Evolutionary conservation across 2,113 vertebrate genomes (phyloP).

Genomic region (Silurus asotus): DNA sequence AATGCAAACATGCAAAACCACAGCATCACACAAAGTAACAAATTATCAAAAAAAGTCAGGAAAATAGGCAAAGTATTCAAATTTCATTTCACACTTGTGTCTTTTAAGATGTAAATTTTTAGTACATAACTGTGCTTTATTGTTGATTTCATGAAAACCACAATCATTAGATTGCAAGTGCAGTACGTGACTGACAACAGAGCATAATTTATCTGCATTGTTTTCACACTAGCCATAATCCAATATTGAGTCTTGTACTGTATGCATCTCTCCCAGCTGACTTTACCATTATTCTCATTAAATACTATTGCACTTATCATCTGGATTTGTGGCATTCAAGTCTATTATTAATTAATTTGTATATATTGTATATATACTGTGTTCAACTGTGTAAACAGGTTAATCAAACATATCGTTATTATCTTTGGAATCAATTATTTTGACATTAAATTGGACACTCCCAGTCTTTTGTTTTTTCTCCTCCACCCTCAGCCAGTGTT

Average conservation of each 20-base stretch:
- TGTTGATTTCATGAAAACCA: not conserved
- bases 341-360: conserved; percentile 85
- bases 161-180: conserved; percentile 70
- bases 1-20: conserved; percentile 77
- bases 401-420: conserved; percentile 96
- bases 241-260: conserved; percentile 51
- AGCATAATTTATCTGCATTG: conserved; percentile 61
- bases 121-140: conserved; percentile 41
- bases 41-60: conserved; percentile 54
- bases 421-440: conserved; percentile 96
- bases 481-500: conserved; percentile 93
- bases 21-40: conserved; percentile 64
- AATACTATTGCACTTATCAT: conserved; percentile 70
- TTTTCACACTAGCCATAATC: conserved; percentile 58
- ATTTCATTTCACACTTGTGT: conserved; percentile 60
- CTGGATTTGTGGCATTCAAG: conserved; percentile 92
- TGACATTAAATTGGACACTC: conserved; percentile 90
- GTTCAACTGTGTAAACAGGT: conserved; percentile 79
- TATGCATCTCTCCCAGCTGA: conserved; percentile 59
- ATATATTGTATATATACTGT: conserved; percentile 66
- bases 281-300: conserved; percentile 51
- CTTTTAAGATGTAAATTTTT: conserved; percentile 59
- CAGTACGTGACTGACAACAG: conserved; percentile 66
- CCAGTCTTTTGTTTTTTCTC: conserved; percentile 91
- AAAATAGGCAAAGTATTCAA: conserved; percentile 66